Evolutionary conservation across 2,888 invertebrate genomes (phyloP), one percentile per base, ranked within the genome.

Genomic region (Apocheima hispidaria): DNA sequence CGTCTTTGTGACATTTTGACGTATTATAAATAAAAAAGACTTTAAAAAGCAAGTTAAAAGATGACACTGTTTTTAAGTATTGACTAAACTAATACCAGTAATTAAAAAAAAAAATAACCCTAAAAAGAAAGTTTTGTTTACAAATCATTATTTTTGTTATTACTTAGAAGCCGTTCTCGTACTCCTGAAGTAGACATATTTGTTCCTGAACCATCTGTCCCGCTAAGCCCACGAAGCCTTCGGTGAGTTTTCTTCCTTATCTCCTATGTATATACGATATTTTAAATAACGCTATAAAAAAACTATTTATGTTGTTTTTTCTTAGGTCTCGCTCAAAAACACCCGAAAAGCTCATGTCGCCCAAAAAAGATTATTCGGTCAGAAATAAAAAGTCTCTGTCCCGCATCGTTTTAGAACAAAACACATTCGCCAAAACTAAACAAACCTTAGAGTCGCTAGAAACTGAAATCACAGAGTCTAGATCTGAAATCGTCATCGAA

Each of bases 381-480:
- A 82, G 81, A 60, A 68, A 72, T 53, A 90, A 84, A 55, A 93
- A 89, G 69, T 85, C 93, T 0, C 72, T 93, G 1, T 87, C 90
- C 0, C 81, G 93, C 65, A 75, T 88, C 20, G 93, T 93, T 0
- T 65, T 93, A 40, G 93, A 93, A 80, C 85, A 89, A 4, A 93
- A 92, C 53, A 74, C 91, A 0, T 88, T 89, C 44, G 83, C 89
- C 3, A 90, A 88, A 83, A 82, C 86, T 0, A 91, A 88, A 66
- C 74, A 77, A 50, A 72, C 74, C 18, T 21, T 72, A 6, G 88
- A 88, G 28, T 72, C 77, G 23, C 72, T 72, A 16, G 84, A 86
- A 30, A 57, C 68, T 0, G 83, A 84, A 61, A 57, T 60, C 1
- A 21, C 46, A 0, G 84, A 82, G n/a, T 60, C 56, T 33, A 73